These are phyloP conservation scores for Tineola bisselliella DNA, from an alignment of 2,888 invertebrate species.

Conservation along the genomic window DNA sequence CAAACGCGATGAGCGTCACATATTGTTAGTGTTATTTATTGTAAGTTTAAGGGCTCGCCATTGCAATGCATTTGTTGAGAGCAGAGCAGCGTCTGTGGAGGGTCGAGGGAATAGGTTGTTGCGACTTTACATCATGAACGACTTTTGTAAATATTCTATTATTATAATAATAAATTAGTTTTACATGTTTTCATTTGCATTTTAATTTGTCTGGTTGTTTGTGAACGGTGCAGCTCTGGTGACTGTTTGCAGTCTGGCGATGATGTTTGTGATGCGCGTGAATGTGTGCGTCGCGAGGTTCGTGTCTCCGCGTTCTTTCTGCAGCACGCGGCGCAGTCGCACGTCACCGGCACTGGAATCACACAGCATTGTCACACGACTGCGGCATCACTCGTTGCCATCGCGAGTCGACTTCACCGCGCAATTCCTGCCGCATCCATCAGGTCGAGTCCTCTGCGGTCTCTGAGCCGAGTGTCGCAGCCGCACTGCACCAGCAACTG, in stretches of 20 bases:
- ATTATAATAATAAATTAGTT: background rate
- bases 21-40: background rate
- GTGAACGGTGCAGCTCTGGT: background rate
- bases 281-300: constrained; percentile 36
- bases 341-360: background rate
- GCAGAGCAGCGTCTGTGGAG: too few species aligned
- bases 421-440: background rate
- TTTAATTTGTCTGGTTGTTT: background rate
- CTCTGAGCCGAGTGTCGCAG: background rate
- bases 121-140: background rate
- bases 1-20: too few species aligned
- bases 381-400: too few species aligned
- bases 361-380: background rate
- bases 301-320: constrained; percentile 54
- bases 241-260: background rate
- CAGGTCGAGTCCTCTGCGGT: background rate
- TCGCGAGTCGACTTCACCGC: background rate
- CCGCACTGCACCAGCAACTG: background rate
- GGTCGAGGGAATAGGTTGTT: background rate
- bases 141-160: background rate
- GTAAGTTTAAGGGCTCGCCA: background rate
- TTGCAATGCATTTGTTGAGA: background rate
- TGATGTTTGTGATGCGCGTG: background rate
- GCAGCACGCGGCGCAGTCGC: constrained; percentile 43
- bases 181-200: too few species aligned